phyloP scores from a whole-genome alignment of 2,888 invertebrate species.

The Galerucella pusilla region DNA sequence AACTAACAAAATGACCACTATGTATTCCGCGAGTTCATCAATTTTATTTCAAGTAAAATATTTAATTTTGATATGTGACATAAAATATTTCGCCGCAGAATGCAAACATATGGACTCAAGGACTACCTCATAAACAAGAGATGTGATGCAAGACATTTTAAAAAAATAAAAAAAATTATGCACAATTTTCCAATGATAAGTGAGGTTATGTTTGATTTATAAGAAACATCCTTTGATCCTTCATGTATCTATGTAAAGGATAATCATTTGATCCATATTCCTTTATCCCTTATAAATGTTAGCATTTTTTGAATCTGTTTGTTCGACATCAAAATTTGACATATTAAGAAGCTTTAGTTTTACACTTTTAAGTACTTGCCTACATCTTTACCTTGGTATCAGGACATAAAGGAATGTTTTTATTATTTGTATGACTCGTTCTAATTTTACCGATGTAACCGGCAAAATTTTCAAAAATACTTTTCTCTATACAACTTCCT shows the following conservation, averaged over 20 bases:
- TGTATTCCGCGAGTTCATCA: conserved; percentile 19
- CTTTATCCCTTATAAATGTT: too few relatives aligned
- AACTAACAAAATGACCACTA: conserved; percentile 15
- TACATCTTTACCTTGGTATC: too few relatives aligned
- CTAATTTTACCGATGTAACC: too few relatives aligned
- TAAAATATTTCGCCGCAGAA: conserved; percentile 3
- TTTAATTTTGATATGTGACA: conserved; percentile 12
- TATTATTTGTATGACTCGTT: too few relatives aligned
- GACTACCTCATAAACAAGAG: background rate
- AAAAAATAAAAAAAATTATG: background rate
- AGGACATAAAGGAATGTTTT: too few relatives aligned
- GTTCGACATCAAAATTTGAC: too few relatives aligned
- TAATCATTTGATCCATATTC: too few relatives aligned
- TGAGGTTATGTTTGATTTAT: background rate
- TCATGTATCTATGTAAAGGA: background rate
- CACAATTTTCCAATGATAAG: background rate
- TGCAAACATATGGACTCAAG: background rate
- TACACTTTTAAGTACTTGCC: too few relatives aligned
- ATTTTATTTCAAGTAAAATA: conserved; percentile 18
- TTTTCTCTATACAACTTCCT: background rate
- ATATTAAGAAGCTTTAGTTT: too few relatives aligned
- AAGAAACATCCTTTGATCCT: background rate
- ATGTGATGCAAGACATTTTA: background rate
- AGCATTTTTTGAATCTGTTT: too few relatives aligned
- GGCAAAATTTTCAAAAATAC: too few relatives aligned